Conservation (phyloP, 2,797 vertebrate species). For the Takifugu ocellatus region DNA sequence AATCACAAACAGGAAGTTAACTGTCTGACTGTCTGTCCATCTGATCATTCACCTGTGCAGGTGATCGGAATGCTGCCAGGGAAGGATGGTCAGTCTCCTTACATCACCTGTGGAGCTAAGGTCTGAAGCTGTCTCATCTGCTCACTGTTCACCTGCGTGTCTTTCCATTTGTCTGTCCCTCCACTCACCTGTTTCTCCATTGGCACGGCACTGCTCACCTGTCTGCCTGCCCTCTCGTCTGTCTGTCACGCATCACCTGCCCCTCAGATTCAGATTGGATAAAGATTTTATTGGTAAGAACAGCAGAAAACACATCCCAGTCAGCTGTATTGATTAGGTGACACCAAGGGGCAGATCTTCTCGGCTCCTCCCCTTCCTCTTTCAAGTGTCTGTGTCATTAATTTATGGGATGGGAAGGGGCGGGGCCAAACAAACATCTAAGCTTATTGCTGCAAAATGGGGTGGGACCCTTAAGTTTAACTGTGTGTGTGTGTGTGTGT, state of each 20-base stretch:
- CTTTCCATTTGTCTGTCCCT: not conserved
- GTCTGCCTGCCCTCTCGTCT: not conserved
- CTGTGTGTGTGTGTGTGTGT: conserved; percentile 8
- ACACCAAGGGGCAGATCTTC: too few species aligned
- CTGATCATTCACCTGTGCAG: conserved; percentile 40
- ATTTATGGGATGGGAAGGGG: too few species aligned
- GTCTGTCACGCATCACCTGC: not conserved
- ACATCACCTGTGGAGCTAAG: conserved; percentile 72
- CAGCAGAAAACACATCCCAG: not conserved
- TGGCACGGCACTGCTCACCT: not conserved
- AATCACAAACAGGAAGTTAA: not conserved
- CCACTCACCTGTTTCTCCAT: not conserved
- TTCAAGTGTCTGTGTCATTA: too few species aligned
- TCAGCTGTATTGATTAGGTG: too few species aligned
- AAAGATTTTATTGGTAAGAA: conserved; percentile 48
- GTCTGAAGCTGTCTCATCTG: conserved; percentile 36
- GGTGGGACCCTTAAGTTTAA: not conserved
- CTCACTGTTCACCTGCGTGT: conserved; percentile 1
- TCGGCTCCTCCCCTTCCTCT: too few species aligned
- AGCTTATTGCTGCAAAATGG: not conserved
- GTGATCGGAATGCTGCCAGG: conserved; percentile 69
- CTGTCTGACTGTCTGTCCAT: not conserved
- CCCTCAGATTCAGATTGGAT: conserved; percentile 41
- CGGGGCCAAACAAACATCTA: too few species aligned
- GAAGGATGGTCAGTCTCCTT: conserved; percentile 64